Base-by-base conservation (phyloP, 2,888 invertebrate genomes). In the Eristalis pertinax region DNA sequence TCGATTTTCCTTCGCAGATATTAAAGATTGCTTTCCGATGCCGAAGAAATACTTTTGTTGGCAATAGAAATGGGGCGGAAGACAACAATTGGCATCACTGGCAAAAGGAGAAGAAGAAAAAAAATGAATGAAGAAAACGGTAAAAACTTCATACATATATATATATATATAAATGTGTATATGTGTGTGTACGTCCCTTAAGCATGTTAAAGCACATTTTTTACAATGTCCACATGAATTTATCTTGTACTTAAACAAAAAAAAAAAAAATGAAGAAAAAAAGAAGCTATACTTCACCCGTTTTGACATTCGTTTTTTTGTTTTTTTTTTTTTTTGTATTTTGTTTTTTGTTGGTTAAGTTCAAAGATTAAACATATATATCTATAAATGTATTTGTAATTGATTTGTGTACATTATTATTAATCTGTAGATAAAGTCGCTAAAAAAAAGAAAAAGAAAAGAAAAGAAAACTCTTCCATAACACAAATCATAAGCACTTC, bases 1-100 rank as follows among this genome's bases (percentile, higher is more conserved):
- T 69, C 5, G 56, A 1, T 19, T 73, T 60, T 70, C 22, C 77
- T 82, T 29, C 68, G 10, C 85, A 86, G 86, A 86, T 86, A 86
- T 83, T 86, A 86, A 86, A 70, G 86, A 86, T 86, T 86, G 86
- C 75, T 86, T 82, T 50, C 82, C 82, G 29, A 67, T 82, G 65
- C 83, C 86, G 32, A 82, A 83, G 41, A 78, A 74, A 75, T 86
- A 86, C 60, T 82, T 86, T 82, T 78, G 74, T 80, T 86, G 73
- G 65, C 82, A 70, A 73, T 50, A 60, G 29, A 70, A 19, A 70
- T 56, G n/a, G n/a, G n/a, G n/a, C n/a, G 38, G 65, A 56, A 50
- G 76, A 56, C 26, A 72, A n/a, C 24, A 68, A 69, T 26, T 29
- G n/a, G 43, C 41, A 68, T 74, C 83, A 78, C 58, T 41, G 50